Conservation (phyloP, 2,888 invertebrate genomes). For the Sympetrum striolatum region DNA sequence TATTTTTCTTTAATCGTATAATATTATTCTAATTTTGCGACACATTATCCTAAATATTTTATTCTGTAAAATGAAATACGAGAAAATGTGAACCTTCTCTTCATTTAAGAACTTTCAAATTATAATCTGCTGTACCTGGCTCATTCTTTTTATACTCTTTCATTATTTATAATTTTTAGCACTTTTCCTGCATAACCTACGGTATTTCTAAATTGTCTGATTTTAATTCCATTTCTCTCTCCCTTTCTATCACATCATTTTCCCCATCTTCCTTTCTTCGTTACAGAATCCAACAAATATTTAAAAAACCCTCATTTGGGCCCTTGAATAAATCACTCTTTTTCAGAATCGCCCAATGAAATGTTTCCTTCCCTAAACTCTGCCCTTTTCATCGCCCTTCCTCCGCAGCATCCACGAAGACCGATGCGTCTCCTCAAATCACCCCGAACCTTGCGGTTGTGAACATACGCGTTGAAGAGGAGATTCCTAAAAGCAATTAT, state of each 20-base stretch:
- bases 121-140: no score
- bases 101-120: no score
- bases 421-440: not conserved
- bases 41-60: no score
- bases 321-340: not conserved
- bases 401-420: not conserved
- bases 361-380: not conserved
- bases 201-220: no score
- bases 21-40: no score
- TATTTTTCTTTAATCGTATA: no score
- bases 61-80: no score
- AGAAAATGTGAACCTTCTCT: no score
- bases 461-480: not conserved
- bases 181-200: no score
- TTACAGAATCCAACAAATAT: not conserved
- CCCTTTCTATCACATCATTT: not conserved
- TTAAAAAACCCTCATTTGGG: not conserved
- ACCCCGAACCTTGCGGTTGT: not conserved
- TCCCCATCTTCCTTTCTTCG: not conserved
- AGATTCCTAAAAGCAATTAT: not conserved
- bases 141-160: no score
- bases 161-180: no score
- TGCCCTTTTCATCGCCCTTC: not conserved
- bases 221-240: not conserved
- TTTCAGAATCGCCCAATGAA: not conserved